Base-by-base conservation (phyloP, 2,888 invertebrate genomes). In the Pyrocoelia pectoralis region DNA sequence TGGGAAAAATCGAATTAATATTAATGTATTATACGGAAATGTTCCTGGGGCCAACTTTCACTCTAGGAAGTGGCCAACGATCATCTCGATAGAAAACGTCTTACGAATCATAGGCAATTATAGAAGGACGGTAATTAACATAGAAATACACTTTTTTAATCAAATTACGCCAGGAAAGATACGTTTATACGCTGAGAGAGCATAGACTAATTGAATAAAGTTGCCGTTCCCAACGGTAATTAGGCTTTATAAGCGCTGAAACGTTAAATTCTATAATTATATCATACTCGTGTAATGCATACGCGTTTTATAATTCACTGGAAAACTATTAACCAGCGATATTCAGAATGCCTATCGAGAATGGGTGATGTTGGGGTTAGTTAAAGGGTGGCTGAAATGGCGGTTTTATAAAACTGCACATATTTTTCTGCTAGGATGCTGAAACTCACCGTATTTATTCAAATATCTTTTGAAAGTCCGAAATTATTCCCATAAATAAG, bases 401-500 rank as follows among this genome's bases (percentile, higher is more conserved):
- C 64, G 59, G 59, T 8, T 3, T 24, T 5, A 24, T 24, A 24
- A 24, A 64, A 64, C 51, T 56, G 19, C 56, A 63, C 68, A 64
- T 69, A 70, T 69, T 72, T 66, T 51, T 62, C 50, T 71, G 70
- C 69, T 70, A 68, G 63, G 50, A 56, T 48, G 60, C 61, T 68
- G 66, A 70, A 70, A 61, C 68, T 48, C 60, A 56, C 62, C 65
- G 68, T 67, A 66, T 64, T 66, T 69, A 71, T 71, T 70, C 55
- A 68, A 68, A 70, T 68, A 60, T 56, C 66, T 66, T 64, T 58
- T 62, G 68, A 71, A 71, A 72, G 68, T 72, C 61, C 66, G 58
- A 63, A 70, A 70, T 66, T 68, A 63, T 59, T 46, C 58, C 38
- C 56, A 70, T 73, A 73, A 72, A 73, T 73, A 72, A 72, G 65